phyloP scores from a whole-genome alignment of 2,113 vertebrate species.

The Oreotrochilus melanogaster region DNA sequence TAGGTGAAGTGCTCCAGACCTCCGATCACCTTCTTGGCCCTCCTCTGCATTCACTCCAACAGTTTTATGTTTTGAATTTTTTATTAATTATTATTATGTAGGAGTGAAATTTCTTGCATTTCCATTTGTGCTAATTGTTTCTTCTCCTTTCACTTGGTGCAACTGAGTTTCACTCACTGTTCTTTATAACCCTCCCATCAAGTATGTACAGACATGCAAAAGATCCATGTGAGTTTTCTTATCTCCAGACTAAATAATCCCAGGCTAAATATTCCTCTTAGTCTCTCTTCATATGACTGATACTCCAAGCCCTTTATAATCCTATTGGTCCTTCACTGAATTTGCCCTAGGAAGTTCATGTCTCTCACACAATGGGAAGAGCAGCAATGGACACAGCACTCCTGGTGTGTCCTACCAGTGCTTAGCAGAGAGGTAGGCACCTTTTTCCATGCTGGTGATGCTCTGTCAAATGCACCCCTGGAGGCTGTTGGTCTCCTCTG shows the following conservation, averaged over 20 bases:
- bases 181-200: neutral
- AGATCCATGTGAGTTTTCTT: neutral
- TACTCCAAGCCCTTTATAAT: neutral
- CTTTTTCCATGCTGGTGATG: neutral
- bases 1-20: too few relatives aligned
- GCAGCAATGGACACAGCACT: neutral
- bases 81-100: neutral
- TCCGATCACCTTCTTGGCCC: too few relatives aligned
- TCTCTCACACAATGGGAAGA: neutral
- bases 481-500: fast-evolving
- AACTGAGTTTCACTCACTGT: neutral
- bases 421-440: neutral
- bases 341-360: neutral
- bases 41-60: too few relatives aligned
- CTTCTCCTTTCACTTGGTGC: neutral
- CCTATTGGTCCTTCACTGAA: neutral
- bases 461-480: neutral
- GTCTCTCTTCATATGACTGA: neutral
- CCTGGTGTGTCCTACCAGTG: neutral
- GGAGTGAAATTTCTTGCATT: neutral
- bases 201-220: neutral
- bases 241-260: neutral
- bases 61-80: too few relatives aligned
- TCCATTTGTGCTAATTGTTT: neutral
- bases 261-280: neutral